Percentiles rank a stretch among this genome's conserved stretches.
These are phyloP conservation scores for Oscheius sp. DNA, from an alignment of 2,888 invertebrate genomes.

Conservation along the genomic window DNA sequence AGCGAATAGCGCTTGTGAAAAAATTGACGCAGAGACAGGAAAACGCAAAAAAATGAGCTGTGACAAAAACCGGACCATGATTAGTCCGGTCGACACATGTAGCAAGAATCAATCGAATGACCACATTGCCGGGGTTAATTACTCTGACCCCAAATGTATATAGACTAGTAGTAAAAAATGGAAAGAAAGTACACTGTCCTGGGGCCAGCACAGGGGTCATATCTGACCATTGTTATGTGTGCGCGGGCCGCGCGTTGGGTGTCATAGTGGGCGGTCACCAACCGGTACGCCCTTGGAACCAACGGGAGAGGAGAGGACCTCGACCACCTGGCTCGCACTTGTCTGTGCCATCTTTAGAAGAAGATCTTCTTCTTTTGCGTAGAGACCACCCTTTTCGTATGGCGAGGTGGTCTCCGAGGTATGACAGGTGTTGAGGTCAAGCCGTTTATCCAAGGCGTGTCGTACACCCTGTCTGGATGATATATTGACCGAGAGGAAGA, in stretches of 20 bases:
- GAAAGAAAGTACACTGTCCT: not conserved
- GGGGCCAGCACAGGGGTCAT: conserved; percentile 13
- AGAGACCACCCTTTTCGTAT: not conserved
- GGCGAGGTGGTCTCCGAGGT: not conserved
- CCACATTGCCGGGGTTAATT: no score
- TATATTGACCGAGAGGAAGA: conserved; percentile 5
- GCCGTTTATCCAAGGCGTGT: not conserved
- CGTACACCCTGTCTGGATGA: conserved; percentile 1
- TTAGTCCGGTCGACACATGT: no score
- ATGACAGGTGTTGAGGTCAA: not conserved
- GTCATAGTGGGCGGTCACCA: conserved; percentile 23
- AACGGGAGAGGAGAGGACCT: not conserved
- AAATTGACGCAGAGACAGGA: no score
- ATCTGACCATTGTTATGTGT: conserved; percentile 32
- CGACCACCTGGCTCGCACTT: conserved; percentile 16
- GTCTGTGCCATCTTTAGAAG: conserved; percentile 1
- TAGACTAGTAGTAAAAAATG: no score
- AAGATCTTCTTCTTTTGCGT: not conserved
- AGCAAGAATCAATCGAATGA: no score
- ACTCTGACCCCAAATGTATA: no score
- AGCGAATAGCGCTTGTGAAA: no score
- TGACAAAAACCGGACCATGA: no score
- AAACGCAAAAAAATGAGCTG: no score
- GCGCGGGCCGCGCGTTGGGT: conserved; percentile 25
- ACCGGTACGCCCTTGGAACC: conserved; percentile 27